A percentile compares a stretch with the other conserved stretches of the same genome.
Evolutionary conservation across 1,140 invertebrate genomes (phyloP).

Genomic region (Megalonaias nervosa): DNA sequence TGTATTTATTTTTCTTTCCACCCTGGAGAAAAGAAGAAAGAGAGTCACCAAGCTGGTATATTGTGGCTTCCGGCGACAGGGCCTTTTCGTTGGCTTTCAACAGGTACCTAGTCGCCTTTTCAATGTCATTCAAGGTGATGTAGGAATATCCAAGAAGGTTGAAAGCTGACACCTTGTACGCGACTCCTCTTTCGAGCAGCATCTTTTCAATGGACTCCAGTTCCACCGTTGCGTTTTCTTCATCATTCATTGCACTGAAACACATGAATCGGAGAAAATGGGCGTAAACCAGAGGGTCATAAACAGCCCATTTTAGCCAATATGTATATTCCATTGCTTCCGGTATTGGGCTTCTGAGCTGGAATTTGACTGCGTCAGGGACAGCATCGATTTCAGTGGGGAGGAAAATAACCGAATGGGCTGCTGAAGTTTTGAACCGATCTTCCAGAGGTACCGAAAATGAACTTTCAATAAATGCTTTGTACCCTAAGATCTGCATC

Average conservation of each 20-base stretch:
- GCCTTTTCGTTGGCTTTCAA: conserved; percentile 8
- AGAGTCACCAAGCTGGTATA: conserved; percentile 5
- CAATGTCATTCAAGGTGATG: not conserved
- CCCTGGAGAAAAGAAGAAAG: not conserved
- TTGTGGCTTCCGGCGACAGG: not conserved
- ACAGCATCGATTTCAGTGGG: not conserved
- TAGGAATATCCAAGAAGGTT: conserved; percentile 20
- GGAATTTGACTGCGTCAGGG: conserved; percentile 6
- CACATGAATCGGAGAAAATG: conserved; percentile 5
- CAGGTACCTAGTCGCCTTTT: conserved; percentile 7
- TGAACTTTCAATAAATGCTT: not conserved
- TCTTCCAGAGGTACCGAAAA: not conserved
- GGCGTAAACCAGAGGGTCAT: conserved; percentile 9
- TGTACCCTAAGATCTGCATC: not conserved
- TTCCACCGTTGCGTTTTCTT: not conserved
- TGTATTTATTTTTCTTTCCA: no score
- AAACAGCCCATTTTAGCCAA: conserved; percentile 15
- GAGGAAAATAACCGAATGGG: conserved; percentile 8
- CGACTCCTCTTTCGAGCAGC: not conserved
- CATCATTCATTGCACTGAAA: no score
- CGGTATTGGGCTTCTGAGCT: not conserved
- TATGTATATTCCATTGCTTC: conserved; percentile 10
- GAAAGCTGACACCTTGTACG: conserved; percentile 8
- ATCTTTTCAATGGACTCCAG: not conserved
- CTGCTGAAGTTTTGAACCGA: not conserved